These are phyloP conservation scores for Crocallis elinguaria DNA, from an alignment of 2,888 invertebrate genomes.

Conservation along the genomic window DNA sequence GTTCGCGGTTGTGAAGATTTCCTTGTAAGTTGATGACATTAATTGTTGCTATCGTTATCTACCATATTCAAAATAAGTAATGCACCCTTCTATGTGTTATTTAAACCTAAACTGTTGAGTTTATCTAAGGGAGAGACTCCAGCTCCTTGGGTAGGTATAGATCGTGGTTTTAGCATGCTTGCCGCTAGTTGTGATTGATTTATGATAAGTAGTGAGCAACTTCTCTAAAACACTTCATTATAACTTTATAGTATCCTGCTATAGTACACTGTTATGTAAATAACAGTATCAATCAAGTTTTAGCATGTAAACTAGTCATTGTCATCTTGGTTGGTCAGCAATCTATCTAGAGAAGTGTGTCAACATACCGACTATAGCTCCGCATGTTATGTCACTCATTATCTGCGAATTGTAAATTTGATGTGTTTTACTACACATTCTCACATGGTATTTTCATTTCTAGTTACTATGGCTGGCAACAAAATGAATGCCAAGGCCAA, in stretches of 20 bases:
- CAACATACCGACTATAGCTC: slow-evolving; percentile 3
- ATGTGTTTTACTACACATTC: not conserved
- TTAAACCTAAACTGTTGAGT: slow-evolving; percentile 53
- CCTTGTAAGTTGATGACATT: slow-evolving; percentile 60
- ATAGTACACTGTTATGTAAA: slow-evolving; percentile 8
- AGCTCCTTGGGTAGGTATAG: slow-evolving; percentile 60
- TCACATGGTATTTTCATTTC: slow-evolving; percentile 1
- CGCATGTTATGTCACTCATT: slow-evolving; percentile 24
- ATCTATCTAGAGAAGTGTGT: slow-evolving; percentile 45
- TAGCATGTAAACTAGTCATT: slow-evolving; percentile 24
- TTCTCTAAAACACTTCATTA: not conserved
- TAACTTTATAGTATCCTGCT: not conserved
- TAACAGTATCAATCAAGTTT: slow-evolving; percentile 21
- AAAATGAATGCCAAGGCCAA: slow-evolving; percentile 73
- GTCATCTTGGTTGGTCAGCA: slow-evolving; percentile 54
- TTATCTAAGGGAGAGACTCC: slow-evolving; percentile 82
- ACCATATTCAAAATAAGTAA: slow-evolving; percentile 48
- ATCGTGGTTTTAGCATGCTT: slow-evolving; percentile 66
- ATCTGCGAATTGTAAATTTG: slow-evolving; percentile 11
- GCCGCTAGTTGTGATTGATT: slow-evolving; percentile 35
- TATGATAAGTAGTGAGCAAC: slow-evolving; percentile 9
- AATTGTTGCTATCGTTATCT: slow-evolving; percentile 62
- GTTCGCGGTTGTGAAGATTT: slow-evolving; percentile 70
- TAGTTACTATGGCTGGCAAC: slow-evolving; percentile 69
- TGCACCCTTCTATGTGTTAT: slow-evolving; percentile 41